Evolutionary conservation across 1,140 invertebrate species (phyloP).

Genomic region (Sweltsa coloradensis): DNA sequence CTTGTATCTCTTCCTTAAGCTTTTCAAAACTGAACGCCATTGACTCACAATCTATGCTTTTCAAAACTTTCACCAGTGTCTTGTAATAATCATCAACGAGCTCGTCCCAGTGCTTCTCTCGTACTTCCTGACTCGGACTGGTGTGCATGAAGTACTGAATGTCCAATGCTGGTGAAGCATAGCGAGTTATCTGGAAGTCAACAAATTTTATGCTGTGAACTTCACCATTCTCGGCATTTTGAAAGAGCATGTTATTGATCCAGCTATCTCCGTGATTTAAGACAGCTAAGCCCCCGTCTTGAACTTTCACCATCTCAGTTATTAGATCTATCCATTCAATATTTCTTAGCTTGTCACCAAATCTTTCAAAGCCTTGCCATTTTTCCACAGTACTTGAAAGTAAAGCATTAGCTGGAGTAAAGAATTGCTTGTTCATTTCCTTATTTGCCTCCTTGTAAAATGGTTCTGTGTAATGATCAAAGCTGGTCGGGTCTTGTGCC

Average conservation of each 20-base stretch:
- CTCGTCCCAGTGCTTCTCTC: constrained; percentile 28
- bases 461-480: constrained; percentile 1
- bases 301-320: constrained; percentile 23
- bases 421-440: background rate
- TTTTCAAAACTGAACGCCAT: background rate
- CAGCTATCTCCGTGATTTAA: constrained; percentile 4
- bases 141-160: constrained; percentile 14
- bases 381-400: background rate
- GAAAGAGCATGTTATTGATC: constrained; percentile 15
- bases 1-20: constrained; percentile 8
- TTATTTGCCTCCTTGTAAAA: background rate
- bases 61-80: constrained; percentile 4
- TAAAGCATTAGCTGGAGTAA: background rate
- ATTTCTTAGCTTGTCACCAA: constrained; percentile 11
- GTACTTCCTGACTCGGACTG: constrained; percentile 25
- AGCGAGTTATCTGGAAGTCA: constrained; percentile 14
- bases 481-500: constrained; percentile 32
- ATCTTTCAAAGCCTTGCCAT: background rate
- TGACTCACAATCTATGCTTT: background rate
- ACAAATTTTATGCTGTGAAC: constrained; percentile 9
- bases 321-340: constrained; percentile 26
- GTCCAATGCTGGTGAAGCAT: constrained; percentile 13
- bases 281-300: constrained; percentile 5
- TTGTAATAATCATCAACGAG: no score
- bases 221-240: background rate